These are phyloP conservation scores for Sebastes alutus DNA, from an alignment of 2,797 vertebrate genomes.

Conservation along the genomic window DNA sequence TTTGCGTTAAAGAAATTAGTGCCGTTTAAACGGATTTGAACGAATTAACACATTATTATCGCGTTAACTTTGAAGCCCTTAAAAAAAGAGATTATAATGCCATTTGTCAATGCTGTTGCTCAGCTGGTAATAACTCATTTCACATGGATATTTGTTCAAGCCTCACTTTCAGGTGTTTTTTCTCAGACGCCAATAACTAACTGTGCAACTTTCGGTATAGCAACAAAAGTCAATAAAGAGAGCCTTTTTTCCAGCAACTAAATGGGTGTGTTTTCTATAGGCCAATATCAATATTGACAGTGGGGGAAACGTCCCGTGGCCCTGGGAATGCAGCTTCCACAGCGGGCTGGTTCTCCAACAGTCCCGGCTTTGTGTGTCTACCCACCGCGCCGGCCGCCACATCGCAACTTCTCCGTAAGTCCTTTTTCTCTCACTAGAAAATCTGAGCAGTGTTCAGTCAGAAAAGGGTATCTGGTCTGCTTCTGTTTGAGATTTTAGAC, in stretches of 20 bases:
- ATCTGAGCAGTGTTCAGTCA: constrained; percentile 7
- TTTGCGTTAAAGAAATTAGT: too few species aligned
- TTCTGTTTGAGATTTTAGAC: constrained; percentile 12
- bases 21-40: rapidly evolving
- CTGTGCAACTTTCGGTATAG: constrained; percentile 26
- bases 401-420: constrained; percentile 10
- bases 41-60: too few species aligned
- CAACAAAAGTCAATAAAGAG: constrained; percentile 38
- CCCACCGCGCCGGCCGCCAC: constrained; percentile 8
- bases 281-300: constrained; percentile 80
- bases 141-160: background rate
- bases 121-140: background rate
- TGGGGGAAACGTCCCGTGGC: constrained; percentile 57
- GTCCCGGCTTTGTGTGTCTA: constrained; percentile 53
- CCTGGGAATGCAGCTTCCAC: constrained; percentile 44
- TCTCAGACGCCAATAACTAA: constrained; percentile 9
- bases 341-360: constrained; percentile 52
- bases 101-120: background rate
- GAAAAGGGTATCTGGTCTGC: background rate
- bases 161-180: background rate
- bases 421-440: constrained; percentile 15
- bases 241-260: constrained; percentile 50
- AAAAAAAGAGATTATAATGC: background rate
- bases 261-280: constrained; percentile 54
- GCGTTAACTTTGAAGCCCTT: too few species aligned